Base-by-base conservation (phyloP, 2,113 vertebrate species). In the Corydoras maculifer region DNA sequence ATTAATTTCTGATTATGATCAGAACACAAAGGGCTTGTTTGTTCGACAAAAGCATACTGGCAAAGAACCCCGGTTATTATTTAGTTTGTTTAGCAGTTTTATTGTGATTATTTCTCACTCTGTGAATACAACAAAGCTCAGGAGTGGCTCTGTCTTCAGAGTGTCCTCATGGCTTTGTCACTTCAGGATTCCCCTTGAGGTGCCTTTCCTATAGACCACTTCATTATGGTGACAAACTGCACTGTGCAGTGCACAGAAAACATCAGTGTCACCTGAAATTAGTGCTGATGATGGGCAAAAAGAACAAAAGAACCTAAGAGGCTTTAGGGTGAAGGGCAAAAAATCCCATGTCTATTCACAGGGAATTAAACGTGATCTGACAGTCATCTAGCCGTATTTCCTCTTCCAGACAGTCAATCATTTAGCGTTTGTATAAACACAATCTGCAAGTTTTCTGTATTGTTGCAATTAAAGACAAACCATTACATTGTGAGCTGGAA, bases 181-280 rank as follows among this genome's bases (percentile, higher is more conserved):
- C 72, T 61, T 60, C 68, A 65, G 68, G 64, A 74, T 77, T 64
- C 68, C 8, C 65, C 68, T 58, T 50, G 64, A 65, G 65, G 67
- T 51, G 49, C 51, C 57, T 66, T 62, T 59, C 53, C 72, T 50
- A 65, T 53, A 35, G 57, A 73, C 63, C 70, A 73, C 63, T 76
- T 68, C 67, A 74, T 76, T 77, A 69, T 60, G 58, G 61, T 67
- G 74, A 76, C 79, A 65, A 76, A 74, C 61, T 32, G 13, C 65
- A 25, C 59, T 51, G 66, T 5, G 51, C 51, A 48, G 58, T n/a
- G n/a, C 53, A 65, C 61, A 51, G n/a, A 53, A 63, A 73, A 64
- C 75, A 73, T 69, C 51, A 63, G 32, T 58, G 14, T 68, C 70
- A 35, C 62, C 32, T 70, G 49, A 49, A 57, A 68, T 75, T 70